Evolutionary conservation across 2,797 vertebrate genomes (phyloP).

Genomic region (Phrynocephalus forsythii): DNA sequence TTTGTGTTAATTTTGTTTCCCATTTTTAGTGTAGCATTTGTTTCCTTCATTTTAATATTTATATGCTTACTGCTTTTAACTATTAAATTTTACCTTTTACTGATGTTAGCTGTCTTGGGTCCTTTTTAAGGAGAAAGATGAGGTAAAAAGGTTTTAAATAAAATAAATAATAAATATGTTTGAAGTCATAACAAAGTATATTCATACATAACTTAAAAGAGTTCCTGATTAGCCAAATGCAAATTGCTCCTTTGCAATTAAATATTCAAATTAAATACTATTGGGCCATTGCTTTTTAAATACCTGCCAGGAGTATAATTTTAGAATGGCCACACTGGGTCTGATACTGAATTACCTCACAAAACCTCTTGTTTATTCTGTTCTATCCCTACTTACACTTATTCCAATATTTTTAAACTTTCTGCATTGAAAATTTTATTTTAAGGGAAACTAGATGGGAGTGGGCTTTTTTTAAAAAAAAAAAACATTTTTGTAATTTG

Average conservation of each 20-base stretch:
- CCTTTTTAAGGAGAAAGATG: too few relatives aligned
- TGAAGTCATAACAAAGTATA: background rate
- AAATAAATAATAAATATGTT: too few relatives aligned
- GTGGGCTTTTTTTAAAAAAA: background rate
- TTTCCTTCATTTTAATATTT: too few relatives aligned
- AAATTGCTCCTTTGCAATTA: background rate
- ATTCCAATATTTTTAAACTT: background rate
- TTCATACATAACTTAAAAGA: constrained; percentile 10
- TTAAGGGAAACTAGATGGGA: background rate
- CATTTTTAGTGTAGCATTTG: too few relatives aligned
- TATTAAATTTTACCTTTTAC: too few relatives aligned
- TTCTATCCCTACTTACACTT: background rate
- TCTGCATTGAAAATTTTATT: background rate
- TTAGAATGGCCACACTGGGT: background rate
- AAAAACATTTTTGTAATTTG: background rate
- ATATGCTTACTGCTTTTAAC: too few relatives aligned
- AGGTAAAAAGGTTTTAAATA: too few relatives aligned
- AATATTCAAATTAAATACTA: background rate
- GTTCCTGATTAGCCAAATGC: background rate
- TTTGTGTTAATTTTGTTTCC: too few relatives aligned
- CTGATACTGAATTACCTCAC: background rate
- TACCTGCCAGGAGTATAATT: background rate
- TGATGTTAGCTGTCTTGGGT: too few relatives aligned
- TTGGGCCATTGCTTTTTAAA: background rate
- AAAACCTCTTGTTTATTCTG: background rate